A percentile compares a stretch with the other conserved stretches of the same genome.
Evolutionary conservation across 2,797 vertebrate species (phyloP).

Genomic region (Cuculus canorus): DNA sequence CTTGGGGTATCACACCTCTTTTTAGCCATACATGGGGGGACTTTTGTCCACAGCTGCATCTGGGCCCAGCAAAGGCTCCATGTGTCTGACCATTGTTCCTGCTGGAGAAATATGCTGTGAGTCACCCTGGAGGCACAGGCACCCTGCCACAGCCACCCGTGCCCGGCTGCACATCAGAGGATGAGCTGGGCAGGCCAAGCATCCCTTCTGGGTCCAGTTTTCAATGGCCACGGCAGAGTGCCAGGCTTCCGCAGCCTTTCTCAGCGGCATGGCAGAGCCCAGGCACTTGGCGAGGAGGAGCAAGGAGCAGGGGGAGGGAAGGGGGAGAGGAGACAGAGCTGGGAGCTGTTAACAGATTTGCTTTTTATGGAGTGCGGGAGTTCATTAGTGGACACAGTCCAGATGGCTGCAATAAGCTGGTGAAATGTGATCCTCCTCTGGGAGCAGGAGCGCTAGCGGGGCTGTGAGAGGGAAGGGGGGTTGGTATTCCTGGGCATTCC

Average conservation of each 20-base stretch:
- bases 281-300: slow-evolving; percentile 28
- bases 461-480: slow-evolving; percentile 37
- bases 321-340: slow-evolving; percentile 44
- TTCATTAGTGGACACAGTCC: slow-evolving; percentile 79
- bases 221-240: background rate
- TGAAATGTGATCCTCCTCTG: slow-evolving; percentile 73
- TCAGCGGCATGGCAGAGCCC: background rate
- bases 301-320: slow-evolving; percentile 4
- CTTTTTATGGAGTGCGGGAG: slow-evolving; percentile 77
- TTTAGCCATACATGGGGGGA: fast-evolving
- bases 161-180: background rate
- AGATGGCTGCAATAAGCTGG: slow-evolving; percentile 75
- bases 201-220: background rate
- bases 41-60: background rate
- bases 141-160: background rate
- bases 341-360: slow-evolving; percentile 74
- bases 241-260: slow-evolving; percentile 51
- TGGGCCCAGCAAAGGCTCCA: background rate
- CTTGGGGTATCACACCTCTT: background rate
- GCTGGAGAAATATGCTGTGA: background rate
- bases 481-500: slow-evolving; percentile 66
- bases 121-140: background rate
- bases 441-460: slow-evolving; percentile 39
- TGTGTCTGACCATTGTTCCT: background rate
- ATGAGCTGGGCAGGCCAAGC: fast-evolving